These are phyloP conservation scores for Hyles vespertilio DNA, from an alignment of 1,140 invertebrate genomes.

Conservation along the genomic window DNA sequence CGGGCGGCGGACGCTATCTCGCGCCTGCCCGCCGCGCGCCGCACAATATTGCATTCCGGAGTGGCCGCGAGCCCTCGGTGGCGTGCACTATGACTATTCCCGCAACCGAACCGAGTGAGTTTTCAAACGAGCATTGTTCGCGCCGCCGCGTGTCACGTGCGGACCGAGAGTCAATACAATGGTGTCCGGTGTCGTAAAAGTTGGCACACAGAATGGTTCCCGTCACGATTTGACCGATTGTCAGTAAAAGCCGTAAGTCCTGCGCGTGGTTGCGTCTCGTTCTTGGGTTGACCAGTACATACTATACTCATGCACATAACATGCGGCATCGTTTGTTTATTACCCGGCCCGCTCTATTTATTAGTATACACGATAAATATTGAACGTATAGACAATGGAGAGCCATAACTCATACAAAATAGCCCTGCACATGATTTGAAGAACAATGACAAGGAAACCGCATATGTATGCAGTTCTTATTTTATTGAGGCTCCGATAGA, in stretches of 20 bases:
- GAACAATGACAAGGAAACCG: neutral
- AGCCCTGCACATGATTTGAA: constrained; percentile 11
- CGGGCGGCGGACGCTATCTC: constrained; percentile 30
- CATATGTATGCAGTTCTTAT: constrained; percentile 7
- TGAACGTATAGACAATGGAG: constrained; percentile 15
- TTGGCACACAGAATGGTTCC: constrained; percentile 60
- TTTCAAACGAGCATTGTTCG: constrained; percentile 44
- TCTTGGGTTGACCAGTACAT: constrained; percentile 32
- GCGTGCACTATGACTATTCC: constrained; percentile 29
- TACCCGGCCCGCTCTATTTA: constrained; percentile 29
- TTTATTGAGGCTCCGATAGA: neutral
- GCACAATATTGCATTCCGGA: constrained; percentile 40
- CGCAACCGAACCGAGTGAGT: constrained; percentile 44
- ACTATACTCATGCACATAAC: constrained; percentile 31
- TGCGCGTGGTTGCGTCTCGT: constrained; percentile 37
- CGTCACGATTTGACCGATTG: constrained; percentile 49
- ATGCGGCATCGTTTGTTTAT: constrained; percentile 28
- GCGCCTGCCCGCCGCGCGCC: constrained; percentile 20
- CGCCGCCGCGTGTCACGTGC: constrained; percentile 4
- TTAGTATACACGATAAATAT: constrained; percentile 23
- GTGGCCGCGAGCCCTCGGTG: constrained; percentile 14
- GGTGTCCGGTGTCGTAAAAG: constrained; percentile 52
- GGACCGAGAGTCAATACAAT: constrained; percentile 32
- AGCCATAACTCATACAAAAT: constrained; percentile 18
- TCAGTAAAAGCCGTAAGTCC: constrained; percentile 37